Evolutionary conservation across 2,797 vertebrate species (phyloP).

Genomic region (Scyliorhinus canicula): DNA sequence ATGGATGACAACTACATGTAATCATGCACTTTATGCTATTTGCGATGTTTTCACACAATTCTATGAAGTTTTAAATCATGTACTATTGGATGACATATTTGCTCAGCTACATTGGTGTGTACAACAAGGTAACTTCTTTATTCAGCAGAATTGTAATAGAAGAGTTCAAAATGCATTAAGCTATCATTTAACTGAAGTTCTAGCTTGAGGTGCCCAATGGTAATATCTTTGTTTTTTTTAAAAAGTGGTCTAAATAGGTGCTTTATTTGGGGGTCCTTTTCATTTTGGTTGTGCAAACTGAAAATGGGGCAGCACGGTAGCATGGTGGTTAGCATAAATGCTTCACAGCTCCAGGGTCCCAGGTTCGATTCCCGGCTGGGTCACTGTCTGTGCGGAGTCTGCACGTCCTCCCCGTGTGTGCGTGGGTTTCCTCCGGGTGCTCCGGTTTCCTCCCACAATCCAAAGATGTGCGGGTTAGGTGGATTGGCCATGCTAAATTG

Average conservation of each 20-base stretch:
- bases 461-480: no score
- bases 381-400: no score
- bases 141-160: background rate
- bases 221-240: background rate
- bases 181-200: background rate
- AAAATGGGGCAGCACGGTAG: no score
- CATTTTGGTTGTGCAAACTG: background rate
- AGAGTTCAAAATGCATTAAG: background rate
- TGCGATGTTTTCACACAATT: constrained; percentile 95
- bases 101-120: constrained; percentile 94
- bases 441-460: no score
- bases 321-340: no score
- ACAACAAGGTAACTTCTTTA: constrained; percentile 73
- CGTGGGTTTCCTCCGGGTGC: no score
- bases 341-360: no score
- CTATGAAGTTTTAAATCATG: constrained; percentile 85
- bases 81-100: constrained; percentile 85
- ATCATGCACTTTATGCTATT: constrained; percentile 91
- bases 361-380: no score
- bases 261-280: background rate
- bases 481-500: no score
- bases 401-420: no score
- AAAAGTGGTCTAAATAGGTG: background rate
- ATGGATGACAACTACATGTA: constrained; percentile 98
- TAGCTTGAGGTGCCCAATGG: background rate